phyloP scores from a whole-genome alignment of 1,140 invertebrate species.

The Mycetomoellerius zeteki region DNA sequence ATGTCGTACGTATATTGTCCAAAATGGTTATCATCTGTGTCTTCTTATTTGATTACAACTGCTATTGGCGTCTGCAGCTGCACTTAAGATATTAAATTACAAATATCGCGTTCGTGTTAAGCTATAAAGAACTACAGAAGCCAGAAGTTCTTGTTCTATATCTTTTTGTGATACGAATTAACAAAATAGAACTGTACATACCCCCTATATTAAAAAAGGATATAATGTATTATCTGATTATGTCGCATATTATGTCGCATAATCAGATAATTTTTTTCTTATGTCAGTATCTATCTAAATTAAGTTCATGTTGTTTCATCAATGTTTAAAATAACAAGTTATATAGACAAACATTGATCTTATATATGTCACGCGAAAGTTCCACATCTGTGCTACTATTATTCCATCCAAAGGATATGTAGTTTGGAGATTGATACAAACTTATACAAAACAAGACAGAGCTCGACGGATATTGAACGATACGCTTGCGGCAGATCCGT shows the following conservation, averaged over 20 bases:
- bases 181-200: not conserved
- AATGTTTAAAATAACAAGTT: not conserved
- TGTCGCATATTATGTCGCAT: not conserved
- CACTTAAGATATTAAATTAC: slow-evolving; percentile 52
- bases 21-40: not conserved
- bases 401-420: not conserved
- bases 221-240: slow-evolving; percentile 4
- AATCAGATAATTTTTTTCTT: not conserved
- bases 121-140: not conserved
- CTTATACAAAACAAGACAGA: slow-evolving; percentile 20
- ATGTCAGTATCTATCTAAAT: slow-evolving; percentile 4
- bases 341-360: slow-evolving; percentile 1
- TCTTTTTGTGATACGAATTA: not conserved
- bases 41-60: not conserved
- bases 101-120: slow-evolving; percentile 6
- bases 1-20: not conserved
- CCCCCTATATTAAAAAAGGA: not conserved
- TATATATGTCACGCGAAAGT: not conserved
- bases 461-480: slow-evolving; percentile 7
- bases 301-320: not conserved
- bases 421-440: slow-evolving; percentile 40
- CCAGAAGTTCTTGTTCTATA: not conserved
- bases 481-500: not conserved
- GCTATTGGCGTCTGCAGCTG: slow-evolving; percentile 4
- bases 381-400: not conserved